Percentiles rank a stretch among this genome's conserved stretches.
Evolutionary conservation across 2,888 invertebrate genomes (phyloP).

Genomic region (Phymatocera aterrima): DNA sequence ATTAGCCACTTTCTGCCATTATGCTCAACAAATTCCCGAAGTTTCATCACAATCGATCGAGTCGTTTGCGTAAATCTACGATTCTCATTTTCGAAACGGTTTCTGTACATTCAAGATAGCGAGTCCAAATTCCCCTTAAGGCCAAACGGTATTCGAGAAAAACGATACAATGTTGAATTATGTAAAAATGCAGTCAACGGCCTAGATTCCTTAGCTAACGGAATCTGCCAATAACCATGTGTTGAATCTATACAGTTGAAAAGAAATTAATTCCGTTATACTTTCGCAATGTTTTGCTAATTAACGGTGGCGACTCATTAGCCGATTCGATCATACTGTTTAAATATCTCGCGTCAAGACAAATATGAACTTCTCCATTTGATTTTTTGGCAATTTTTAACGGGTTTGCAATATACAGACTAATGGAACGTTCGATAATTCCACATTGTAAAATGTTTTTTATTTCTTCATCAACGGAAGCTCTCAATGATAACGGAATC

Average conservation of each 20-base stretch:
- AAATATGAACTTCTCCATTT: conserved; percentile 59
- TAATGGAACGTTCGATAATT: conserved; percentile 57
- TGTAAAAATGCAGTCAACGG: conserved; percentile 1
- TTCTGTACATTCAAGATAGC: too few species aligned
- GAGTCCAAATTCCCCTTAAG: too few species aligned
- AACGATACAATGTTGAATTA: neutral
- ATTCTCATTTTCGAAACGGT: too few species aligned
- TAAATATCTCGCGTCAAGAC: conserved; percentile 61
- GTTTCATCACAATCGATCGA: too few species aligned
- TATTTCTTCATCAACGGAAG: conserved; percentile 55
- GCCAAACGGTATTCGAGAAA: neutral
- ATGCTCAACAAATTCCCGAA: too few species aligned
- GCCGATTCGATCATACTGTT: conserved; percentile 55
- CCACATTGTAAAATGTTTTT: conserved; percentile 54
- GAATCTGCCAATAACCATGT: conserved; percentile 54
- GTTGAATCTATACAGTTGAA: conserved; percentile 52
- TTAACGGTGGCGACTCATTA: conserved; percentile 51
- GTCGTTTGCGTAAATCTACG: too few species aligned
- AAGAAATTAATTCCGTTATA: conserved; percentile 48
- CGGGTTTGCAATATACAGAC: too few species aligned
- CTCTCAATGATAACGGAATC: conserved; percentile 57
- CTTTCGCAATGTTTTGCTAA: conserved; percentile 50
- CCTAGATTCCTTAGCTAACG: neutral
- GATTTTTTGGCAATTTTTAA: conserved; percentile 59
- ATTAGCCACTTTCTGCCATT: too few species aligned